Base-by-base conservation (phyloP, 2,888 invertebrate genomes). In the Dichetophora obliterata region DNA sequence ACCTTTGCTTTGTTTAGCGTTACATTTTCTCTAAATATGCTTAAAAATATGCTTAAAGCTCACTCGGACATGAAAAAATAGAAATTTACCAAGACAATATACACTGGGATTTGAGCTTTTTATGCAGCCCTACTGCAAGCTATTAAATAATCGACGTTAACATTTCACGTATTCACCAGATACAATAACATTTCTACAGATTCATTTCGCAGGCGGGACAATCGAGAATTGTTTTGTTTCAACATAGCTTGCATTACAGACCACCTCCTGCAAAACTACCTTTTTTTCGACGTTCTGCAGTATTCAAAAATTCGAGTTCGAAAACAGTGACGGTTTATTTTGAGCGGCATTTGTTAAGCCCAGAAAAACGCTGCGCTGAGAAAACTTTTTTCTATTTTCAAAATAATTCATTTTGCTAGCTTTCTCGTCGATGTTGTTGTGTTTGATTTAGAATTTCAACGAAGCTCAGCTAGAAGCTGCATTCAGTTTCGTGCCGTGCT, bases 401-500 rank as follows among this genome's bases (percentile, higher is more conserved):
- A 22, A 43, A 50, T 3, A 24, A 22, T 73, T 14, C 22, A 24
- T 27, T 70, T 19, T 52, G 19, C 11, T 31, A 19, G 37, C 48
- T 11, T 27, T 50, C n/a, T n/a, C 19, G 27, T 9, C 27, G 61
- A 6, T 31, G 19, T 34, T 31, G 63, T n/a, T n/a, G 68, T 48
- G 5, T 16, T 43, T 43, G 50, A 50, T 34, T 27, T 24, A 57
- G 37, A 63, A 57, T 50, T 50, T 34, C 54, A 37, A 34, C 48
- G 48, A 31, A 57, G 71, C 59, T 71, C 34, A 59, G 72, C 52
- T 84, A 83, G 85, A 84, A 84, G 82, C 80, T 81, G 82, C 82
- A 82, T 84, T 84, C 82, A 84, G 85, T 85, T 84, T 81, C 79
- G 81, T 81, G 82, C 82, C 82, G 82, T 82, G 82, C 81, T 84